Percentiles rank a stretch among this genome's conserved stretches.
These are phyloP conservation scores for Aplysina aerophoba DNA, from an alignment of 37 sponge, comb jelly and placozoan genomes.

Conservation along the genomic window DNA sequence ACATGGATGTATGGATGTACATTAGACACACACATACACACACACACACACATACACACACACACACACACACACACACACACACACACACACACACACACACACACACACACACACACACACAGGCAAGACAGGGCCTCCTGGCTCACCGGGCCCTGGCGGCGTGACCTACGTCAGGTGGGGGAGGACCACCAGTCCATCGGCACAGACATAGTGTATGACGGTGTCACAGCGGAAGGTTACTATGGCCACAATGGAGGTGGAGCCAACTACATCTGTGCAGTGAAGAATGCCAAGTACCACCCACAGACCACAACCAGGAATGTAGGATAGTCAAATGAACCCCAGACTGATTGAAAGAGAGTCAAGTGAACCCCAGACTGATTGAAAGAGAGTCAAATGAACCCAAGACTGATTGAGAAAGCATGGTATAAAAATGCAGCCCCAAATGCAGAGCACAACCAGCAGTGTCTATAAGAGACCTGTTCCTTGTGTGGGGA, in stretches of 20 bases:
- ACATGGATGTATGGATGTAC: background rate
- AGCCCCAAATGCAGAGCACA: too few relatives aligned
- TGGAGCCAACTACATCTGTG: conserved; percentile 32
- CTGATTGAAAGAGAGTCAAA: background rate
- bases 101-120: background rate
- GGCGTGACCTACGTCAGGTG: conserved; percentile 29
- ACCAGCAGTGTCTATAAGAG: too few relatives aligned
- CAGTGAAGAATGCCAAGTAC: background rate
- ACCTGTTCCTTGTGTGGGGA: too few relatives aligned
- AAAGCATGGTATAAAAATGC: too few relatives aligned
- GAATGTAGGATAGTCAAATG: conserved; percentile 5
- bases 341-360: too few relatives aligned
- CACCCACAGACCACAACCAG: background rate
- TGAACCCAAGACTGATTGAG: too few relatives aligned
- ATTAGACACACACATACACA: background rate
- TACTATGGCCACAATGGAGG: conserved; percentile 34
- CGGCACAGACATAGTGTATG: background rate
- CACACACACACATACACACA: conserved; percentile 20
- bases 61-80: conserved; percentile 37
- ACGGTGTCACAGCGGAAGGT: conserved; percentile 31
- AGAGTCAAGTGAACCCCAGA: conserved; percentile 27
- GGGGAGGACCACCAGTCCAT: conserved; percentile 2
- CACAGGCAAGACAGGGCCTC: too few relatives aligned
- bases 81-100: conserved; percentile 12
- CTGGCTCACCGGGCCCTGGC: background rate